Evolutionary conservation across 2,888 invertebrate genomes (phyloP).

Genomic region (Mamestra brassicae): DNA sequence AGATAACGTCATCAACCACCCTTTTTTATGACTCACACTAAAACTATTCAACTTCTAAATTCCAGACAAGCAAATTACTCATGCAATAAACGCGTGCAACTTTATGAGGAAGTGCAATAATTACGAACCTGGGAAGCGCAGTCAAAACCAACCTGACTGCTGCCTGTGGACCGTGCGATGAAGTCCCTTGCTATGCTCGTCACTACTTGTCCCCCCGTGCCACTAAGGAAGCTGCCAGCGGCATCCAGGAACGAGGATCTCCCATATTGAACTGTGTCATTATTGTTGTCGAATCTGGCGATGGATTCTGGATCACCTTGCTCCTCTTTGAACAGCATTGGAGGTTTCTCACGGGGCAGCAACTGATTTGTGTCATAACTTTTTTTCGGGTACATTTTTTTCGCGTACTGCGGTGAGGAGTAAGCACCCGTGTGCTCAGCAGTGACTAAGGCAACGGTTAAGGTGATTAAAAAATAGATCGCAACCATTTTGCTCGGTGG

Average conservation of each 20-base stretch:
- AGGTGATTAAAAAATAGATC: conserved; percentile 71
- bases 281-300: conserved; percentile 79
- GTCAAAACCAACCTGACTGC: conserved; percentile 93
- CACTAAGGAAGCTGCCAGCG: conserved; percentile 85
- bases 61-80: conserved; percentile 66
- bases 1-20: conserved; percentile 52
- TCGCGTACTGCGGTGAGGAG: conserved; percentile 89
- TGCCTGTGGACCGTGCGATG: conserved; percentile 92
- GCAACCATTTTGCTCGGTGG: conserved; percentile 80
- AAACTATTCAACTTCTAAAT: conserved; percentile 54
- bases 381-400: conserved; percentile 86
- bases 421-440: conserved; percentile 88
- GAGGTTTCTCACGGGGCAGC: conserved; percentile 81
- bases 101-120: conserved; percentile 75
- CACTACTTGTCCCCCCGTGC: conserved; percentile 89
- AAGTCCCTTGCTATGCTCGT: conserved; percentile 92
- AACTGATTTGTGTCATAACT: conserved; percentile 79
- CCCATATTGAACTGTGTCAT: conserved; percentile 78
- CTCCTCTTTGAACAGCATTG: conserved; percentile 76
- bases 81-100: conserved; percentile 80
- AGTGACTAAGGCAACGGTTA: conserved; percentile 67
- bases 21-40: conserved; percentile 49
- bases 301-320: conserved; percentile 71
- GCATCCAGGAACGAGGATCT: conserved; percentile 83
- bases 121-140: conserved; percentile 90